Evolutionary conservation across 2,797 vertebrate genomes (phyloP), one percentile per base, ranked within the genome.

Genomic region (Hylomyscus alleni): DNA sequence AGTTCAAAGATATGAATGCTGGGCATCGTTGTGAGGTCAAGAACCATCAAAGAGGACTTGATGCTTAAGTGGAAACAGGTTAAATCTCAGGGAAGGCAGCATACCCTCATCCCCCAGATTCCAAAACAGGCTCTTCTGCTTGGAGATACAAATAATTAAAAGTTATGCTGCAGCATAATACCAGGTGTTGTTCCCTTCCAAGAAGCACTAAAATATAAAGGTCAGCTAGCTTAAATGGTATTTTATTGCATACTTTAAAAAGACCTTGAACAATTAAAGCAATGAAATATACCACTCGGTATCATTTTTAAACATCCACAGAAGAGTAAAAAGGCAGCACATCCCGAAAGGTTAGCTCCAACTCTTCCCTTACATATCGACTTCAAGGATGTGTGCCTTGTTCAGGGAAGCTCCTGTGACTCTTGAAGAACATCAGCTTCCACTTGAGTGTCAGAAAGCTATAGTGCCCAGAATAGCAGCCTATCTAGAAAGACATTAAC

Each of bases 191-290:
- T 44, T 95, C 75, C 78, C 84, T 78, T 97, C 86, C 76, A 94
- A 97, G 13, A 44, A 97, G 73, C 94, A 96, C 93, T 95, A 86
- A 95, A 97, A 96, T 95, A 94, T 94, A 95, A 97, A 92, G 69
- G 96, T 97, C 97, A 96, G 91, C 95, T 97, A 96, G 90, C 77
- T 96, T 94, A 95, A 96, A 97, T 90, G 80, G 80, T 91, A 91
- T 97, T 98, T 97, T 96, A 98, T 82, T 93, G 87, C 50, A 83
- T 86, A 88, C 73, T 95, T 97, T 97, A 65, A 96, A 97, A 97
- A 95, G 96, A 95, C 88, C 94, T 96, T 96, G 95, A 93, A 82
- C 87, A 96, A 95, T 97, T 97, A 97, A 97, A 96, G 87, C 83
- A 91, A 96, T 93, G 87, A 96, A 97, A 96, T 93, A 91, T 5